Base-by-base conservation (phyloP, 2,797 vertebrate species). In the Sebastiscus albofasciatus region DNA sequence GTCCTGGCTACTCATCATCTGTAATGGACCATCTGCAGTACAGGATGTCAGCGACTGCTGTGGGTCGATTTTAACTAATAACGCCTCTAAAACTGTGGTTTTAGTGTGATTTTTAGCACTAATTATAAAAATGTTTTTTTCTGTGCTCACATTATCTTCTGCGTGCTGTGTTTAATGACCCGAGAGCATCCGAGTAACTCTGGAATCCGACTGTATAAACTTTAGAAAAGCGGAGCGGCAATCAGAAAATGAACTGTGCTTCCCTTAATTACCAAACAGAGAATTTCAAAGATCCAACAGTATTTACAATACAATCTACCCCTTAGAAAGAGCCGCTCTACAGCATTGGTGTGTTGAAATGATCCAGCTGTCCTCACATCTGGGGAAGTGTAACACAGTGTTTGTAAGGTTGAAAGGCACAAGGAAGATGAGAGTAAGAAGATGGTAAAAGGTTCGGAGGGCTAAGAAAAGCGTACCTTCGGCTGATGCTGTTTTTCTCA, bases 111-210 rank as follows among this genome's bases (percentile, higher is more conserved):
- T 71, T 52, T 62, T 42, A 39, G 46, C 55, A 18, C 42, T 60
- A 76, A 79, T 79, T 42, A 31, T 29, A 6, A 9, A 39, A 12
- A 20, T 36, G 6, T 4, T 72, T 67, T 61, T 34, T 65, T 22
- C 24, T 42, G 2, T 42, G 2, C 74, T 72, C 62, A 22, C 54
- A 60, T 77, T 61, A 33, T 77, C 20, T 46, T 67, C 42, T 46
- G 34, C 26, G 14, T 55, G 46, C 52, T 39, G 22, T 64, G 56
- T 81, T 76, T 78, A 79, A 81, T 81, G 60, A 79, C 75, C 61
- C 46, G 2, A 67, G n/a, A 73, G 34, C 31, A 68, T 75, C 10
- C 2, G 5, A 62, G 34, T 27, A 68, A 24, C 34, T 75, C 49
- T 78, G 20, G 60, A 80, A 33, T 70, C n/a, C 69, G 66, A 70